phyloP scores from a whole-genome alignment of 37 sponge, comb jelly and placozoan genomes.

The Corticium candelabrum region DNA sequence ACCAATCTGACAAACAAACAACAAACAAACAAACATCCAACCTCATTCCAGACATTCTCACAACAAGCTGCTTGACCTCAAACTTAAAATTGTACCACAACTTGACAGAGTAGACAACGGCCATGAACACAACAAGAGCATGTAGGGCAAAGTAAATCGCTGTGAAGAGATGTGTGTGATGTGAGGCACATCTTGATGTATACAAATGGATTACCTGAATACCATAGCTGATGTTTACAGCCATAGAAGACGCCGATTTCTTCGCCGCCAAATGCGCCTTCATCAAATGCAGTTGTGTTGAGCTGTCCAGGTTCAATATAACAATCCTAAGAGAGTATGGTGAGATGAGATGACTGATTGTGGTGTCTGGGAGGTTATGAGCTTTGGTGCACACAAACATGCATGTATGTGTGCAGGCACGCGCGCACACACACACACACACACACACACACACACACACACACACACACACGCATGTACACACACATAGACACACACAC shows the following conservation, averaged over 20 bases:
- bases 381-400: too few relatives aligned
- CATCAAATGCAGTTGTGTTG: neutral
- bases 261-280: neutral
- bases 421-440: too few relatives aligned
- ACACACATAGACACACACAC: too few relatives aligned
- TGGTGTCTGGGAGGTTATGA: too few relatives aligned
- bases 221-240: neutral
- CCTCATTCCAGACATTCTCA: neutral
- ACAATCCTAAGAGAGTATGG: neutral
- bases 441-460: too few relatives aligned
- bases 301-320: neutral
- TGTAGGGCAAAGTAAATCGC: neutral
- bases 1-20: neutral
- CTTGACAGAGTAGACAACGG: neutral
- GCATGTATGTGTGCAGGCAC: too few relatives aligned
- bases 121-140: neutral
- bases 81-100: neutral
- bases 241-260: constrained; percentile 2
- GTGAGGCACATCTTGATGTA: neutral
- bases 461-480: too few relatives aligned
- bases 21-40: neutral
- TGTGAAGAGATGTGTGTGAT: too few relatives aligned
- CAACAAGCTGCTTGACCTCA: constrained; percentile 2
- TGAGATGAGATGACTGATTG: neutral
- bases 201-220: neutral